phyloP scores from a whole-genome alignment of 2,113 vertebrate species.

The Oreotrochilus melanogaster region DNA sequence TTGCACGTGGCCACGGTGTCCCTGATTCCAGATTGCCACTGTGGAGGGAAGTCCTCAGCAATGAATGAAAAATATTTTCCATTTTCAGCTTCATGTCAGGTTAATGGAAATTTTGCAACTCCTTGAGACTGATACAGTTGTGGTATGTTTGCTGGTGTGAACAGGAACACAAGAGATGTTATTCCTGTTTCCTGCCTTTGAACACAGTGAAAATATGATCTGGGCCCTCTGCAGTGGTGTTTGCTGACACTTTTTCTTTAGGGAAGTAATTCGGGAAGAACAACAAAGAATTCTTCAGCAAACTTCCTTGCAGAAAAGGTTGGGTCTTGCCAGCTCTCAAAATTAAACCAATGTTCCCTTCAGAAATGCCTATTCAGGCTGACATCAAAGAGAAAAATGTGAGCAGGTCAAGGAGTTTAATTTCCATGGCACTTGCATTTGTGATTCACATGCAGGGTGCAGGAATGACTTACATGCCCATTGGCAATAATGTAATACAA shows the following conservation, averaged over 20 bases:
- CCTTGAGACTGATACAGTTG: neutral
- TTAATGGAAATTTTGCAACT: neutral
- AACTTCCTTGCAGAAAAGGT: conserved; percentile 27
- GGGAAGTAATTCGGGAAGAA: neutral
- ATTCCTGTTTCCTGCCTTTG: neutral
- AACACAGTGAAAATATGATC: neutral
- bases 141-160: neutral
- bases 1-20: fast-evolving
- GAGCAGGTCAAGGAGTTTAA: conserved; percentile 75
- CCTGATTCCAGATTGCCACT: neutral
- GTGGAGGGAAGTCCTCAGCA: neutral
- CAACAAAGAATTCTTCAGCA: neutral
- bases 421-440: conserved; percentile 69
- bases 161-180: neutral
- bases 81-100: neutral
- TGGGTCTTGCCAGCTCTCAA: conserved; percentile 49
- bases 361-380: conserved; percentile 71
- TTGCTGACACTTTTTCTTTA: neutral
- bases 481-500: conserved; percentile 56
- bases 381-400: conserved; percentile 68
- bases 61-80: neutral
- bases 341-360: conserved; percentile 64
- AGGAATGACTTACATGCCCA: conserved; percentile 71
- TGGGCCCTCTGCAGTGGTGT: fast-evolving
- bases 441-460: conserved; percentile 56